Percentiles rank a stretch among this genome's conserved stretches.
phyloP scores from a whole-genome alignment of 2,113 vertebrate species.

The Chionodraco myersi region DNA sequence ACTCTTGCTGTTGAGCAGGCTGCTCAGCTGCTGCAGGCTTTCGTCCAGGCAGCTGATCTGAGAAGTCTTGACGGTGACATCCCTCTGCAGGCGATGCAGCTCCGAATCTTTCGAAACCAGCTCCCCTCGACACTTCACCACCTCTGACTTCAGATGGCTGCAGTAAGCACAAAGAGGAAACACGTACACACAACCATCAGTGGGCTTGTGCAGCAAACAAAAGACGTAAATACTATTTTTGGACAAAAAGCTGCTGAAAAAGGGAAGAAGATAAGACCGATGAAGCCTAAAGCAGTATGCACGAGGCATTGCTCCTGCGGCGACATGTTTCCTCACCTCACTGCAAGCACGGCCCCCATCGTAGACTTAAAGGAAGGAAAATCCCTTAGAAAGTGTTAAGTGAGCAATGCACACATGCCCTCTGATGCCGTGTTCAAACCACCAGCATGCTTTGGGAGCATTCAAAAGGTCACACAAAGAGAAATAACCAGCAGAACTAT shows the following conservation, averaged over 20 bases:
- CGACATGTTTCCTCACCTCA: constrained; percentile 51
- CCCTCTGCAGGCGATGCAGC: constrained; percentile 83
- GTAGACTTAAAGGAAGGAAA: background rate
- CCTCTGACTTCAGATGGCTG: constrained; percentile 87
- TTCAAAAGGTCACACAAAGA: background rate
- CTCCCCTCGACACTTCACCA: constrained; percentile 85
- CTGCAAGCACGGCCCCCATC: constrained; percentile 59
- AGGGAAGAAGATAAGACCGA: background rate
- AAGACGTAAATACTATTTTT: background rate
- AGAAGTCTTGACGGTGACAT: constrained; percentile 81
- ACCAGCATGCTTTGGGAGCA: background rate
- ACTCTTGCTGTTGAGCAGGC: constrained; percentile 85
- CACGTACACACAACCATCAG: background rate
- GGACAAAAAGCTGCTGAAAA: background rate
- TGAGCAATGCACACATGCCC: background rate
- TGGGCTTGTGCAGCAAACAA: background rate
- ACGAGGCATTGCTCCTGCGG: background rate
- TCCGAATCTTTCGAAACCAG: constrained; percentile 85
- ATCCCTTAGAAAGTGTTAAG: background rate
- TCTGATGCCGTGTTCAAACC: constrained; percentile 3
- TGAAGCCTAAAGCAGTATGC: background rate
- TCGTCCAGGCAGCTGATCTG: constrained; percentile 85
- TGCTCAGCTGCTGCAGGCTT: constrained; percentile 82
- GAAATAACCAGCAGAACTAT: background rate
- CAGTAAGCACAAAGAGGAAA: constrained; percentile 1